Evolutionary conservation across 2,113 vertebrate species (phyloP), one percentile per base, ranked within the genome.

Genomic region (Tragelaphus buxtoni): DNA sequence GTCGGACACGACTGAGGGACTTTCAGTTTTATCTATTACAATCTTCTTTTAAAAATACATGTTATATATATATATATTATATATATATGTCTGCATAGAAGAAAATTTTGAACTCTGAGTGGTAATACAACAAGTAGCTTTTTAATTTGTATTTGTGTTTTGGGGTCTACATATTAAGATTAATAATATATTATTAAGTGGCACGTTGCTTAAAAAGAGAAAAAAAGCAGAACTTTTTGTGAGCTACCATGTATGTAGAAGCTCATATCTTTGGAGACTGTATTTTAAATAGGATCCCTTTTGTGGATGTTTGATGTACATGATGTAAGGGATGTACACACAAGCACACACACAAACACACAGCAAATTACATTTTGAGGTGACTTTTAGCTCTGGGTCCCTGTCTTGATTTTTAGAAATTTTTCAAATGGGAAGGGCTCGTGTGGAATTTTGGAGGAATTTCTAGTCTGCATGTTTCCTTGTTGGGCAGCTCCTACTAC

Each of bases 161-260:
- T 76, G 56, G 11, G 32, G 16, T 89, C 35, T 30, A 42, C 5
- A 58, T 63, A 85, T 85, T 79, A 28, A 42, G 49, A 80, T 72
- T 53, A 72, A 53, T n/a, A 55, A 61, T 45, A 26, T 58, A 80
- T 80, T 96, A 51, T 39, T 82, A 94, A 89, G 63, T 83, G 17
- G 17, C 32, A 82, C 14, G 53, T 56, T 83, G 74, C 58, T 84
- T 85, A 32, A n/a, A 81, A 60, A 84, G 47, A 76, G 53, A 7
- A 53, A 20, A 42, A 56, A 56, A n/a, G 0, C 26, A 63, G 9
- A 80, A 69, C 42, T 94, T 12, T 32, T 77, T 7, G 18, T 89
- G 39, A 18, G 22, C 3, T 28, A 49, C 16, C 42, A 60, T 22
- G 7, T 14, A 61, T 22, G 2, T 49, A 65, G 72, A 88, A 17